phyloP scores from a whole-genome alignment of 2,888 invertebrate genomes.

The Salticus scenicus region DNA sequence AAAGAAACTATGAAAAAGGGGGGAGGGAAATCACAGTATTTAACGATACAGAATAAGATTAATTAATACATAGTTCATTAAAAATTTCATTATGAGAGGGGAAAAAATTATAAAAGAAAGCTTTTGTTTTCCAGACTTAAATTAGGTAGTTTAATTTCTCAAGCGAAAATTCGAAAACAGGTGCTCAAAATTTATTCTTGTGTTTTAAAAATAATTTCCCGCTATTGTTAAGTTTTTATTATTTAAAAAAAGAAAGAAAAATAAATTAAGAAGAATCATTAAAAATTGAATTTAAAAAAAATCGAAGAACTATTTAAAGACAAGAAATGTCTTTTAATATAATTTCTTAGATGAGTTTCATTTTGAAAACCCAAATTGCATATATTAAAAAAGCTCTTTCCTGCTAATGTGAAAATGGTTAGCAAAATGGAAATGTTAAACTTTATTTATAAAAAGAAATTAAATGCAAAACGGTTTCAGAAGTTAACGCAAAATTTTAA shows the following conservation, averaged over 20 bases:
- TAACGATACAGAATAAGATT: slow-evolving; percentile 1
- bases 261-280: not conserved
- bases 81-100: slow-evolving; percentile 6
- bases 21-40: too few relatives aligned
- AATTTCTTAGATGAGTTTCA: not conserved
- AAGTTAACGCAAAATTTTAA: too few relatives aligned
- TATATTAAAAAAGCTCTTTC: not conserved
- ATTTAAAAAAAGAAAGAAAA: not conserved
- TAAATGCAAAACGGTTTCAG: not conserved
- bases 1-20: too few relatives aligned
- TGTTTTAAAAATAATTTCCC: not conserved
- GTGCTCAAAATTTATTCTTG: not conserved
- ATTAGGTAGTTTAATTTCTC: not conserved
- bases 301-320: not conserved
- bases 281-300: not conserved
- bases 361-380: not conserved
- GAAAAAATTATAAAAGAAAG: not conserved
- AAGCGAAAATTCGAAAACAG: slow-evolving; percentile 15
- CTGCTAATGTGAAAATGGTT: not conserved
- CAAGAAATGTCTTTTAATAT: not conserved
- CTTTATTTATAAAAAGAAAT: not conserved
- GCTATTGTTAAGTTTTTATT: not conserved
- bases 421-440: not conserved
- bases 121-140: not conserved
- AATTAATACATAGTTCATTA: slow-evolving; percentile 1